These are phyloP conservation scores for Hydrozoanthus gracilis DNA, from an alignment of 92 coral and sea anemone genomes.

Conservation along the genomic window DNA sequence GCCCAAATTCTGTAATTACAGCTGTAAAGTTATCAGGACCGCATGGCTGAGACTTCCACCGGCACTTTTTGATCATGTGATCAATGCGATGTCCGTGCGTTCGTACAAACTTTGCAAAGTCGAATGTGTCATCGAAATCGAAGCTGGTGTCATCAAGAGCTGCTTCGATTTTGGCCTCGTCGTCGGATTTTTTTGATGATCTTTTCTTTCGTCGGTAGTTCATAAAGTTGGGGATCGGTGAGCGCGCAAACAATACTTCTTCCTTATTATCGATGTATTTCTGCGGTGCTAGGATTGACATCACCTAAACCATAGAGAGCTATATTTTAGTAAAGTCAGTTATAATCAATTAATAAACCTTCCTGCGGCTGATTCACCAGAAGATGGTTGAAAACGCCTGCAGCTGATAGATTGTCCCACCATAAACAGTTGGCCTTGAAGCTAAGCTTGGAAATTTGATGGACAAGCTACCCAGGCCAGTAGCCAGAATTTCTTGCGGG, in stretches of 20 bases:
- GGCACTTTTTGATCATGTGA: conserved; percentile 97
- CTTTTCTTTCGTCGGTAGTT: conserved; percentile 77
- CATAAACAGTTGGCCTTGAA: no score
- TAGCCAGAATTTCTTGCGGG: no score
- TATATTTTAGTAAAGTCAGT: neutral
- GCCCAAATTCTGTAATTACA: conserved; percentile 96
- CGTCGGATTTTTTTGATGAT: conserved; percentile 68
- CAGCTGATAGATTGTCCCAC: no score
- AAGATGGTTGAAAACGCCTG: no score
- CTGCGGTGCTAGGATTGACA: conserved; percentile 97
- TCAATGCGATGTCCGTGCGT: conserved; percentile 99
- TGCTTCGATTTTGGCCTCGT: conserved; percentile 81
- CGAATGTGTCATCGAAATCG: conserved; percentile 89
- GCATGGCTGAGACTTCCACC: conserved; percentile 97
- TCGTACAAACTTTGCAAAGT: conserved; percentile 95
- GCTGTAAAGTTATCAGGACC: conserved; percentile 99
- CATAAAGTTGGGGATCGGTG: conserved; percentile 94
- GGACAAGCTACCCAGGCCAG: no score
- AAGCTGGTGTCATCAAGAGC: conserved; percentile 77
- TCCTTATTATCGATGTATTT: conserved; percentile 95
- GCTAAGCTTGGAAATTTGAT: no score
- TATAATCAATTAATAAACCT: no score
- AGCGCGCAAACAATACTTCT: conserved; percentile 92
- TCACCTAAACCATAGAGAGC: conserved; percentile 61
- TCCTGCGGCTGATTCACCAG: no score